Percentiles rank a stretch among this genome's conserved stretches.
Evolutionary conservation across 2,888 invertebrate genomes (phyloP).

Genomic region (Pharmacophagus antenor): DNA sequence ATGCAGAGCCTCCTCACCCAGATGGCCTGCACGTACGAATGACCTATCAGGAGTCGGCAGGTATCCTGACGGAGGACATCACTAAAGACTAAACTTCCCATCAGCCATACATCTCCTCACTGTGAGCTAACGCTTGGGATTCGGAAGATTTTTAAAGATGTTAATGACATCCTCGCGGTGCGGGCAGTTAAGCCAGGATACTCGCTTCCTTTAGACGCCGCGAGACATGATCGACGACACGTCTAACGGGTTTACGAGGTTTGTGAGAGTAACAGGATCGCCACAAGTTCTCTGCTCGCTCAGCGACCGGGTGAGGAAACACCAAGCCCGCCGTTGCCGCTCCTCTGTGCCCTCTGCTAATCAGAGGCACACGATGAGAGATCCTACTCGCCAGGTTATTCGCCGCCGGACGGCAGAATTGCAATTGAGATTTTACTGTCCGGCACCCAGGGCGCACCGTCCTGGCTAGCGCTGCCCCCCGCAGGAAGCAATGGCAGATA

Average conservation of each 20-base stretch:
- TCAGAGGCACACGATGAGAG: no score
- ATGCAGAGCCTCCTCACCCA: neutral
- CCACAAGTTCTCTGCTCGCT: neutral
- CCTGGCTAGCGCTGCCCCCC: no score
- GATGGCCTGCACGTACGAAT: neutral
- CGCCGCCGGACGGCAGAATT: no score
- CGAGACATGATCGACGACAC: neutral
- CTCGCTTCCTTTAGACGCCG: neutral
- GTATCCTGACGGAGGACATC: constrained; percentile 1
- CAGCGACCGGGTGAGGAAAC: neutral
- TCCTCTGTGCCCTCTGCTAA: neutral
- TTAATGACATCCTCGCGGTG: neutral
- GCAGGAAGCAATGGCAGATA: no score
- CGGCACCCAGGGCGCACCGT: no score
- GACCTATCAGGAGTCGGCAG: neutral
- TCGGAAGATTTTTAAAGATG: neutral
- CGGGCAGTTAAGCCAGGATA: neutral
- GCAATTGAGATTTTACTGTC: no score
- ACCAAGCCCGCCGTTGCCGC: neutral
- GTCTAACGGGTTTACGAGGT: neutral
- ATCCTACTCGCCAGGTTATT: no score
- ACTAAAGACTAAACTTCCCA: neutral
- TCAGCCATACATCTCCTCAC: constrained; percentile 1
- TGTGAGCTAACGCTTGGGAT: neutral
- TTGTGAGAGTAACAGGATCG: neutral